Evolutionary conservation across 2,113 vertebrate genomes (phyloP), one percentile per base, ranked within the genome.

Genomic region (Psittacula cyanocephala): DNA sequence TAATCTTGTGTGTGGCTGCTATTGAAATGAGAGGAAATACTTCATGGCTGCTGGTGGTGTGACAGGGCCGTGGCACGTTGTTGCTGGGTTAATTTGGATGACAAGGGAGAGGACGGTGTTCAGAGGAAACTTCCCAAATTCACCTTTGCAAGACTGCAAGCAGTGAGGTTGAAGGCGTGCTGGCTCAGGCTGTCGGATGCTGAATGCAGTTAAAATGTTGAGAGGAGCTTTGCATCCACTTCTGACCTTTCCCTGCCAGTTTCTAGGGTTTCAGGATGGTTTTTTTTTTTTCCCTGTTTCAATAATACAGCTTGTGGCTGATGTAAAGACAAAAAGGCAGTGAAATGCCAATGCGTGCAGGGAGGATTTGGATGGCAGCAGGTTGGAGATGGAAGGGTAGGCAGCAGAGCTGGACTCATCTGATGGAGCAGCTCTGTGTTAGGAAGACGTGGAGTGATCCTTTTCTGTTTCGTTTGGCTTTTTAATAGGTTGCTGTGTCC

Each of bases 381-480:
- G 37, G 25, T 27, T 50, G 49, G 75, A 60, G 50, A 17, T 7
- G 50, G 27, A 71, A 29, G 68, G 35, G 50, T 41, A 27, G 41
- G 9, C 0, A 3, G 29, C 35, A 16, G 52, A 1, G 1, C 4
- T 11, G 70, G 74, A 13, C 17, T 27, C 16, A 1, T 9, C 41
- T 2, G 47, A 27, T 9, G 47, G 55, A 77, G 55, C n/a, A 3
- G 55, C 59, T 67, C 52, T 10, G 19, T n/a, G n/a, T 55, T 57
- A 5, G 49, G 59, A 52, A 20, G 52, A 49, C 3, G 3, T 2
- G 49, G 5, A 60, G 7, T 2, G 2, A 15, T 25, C n/a, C n/a
- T 80, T 43, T 47, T 35, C 7, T 4, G 3, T 37, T 25, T 5
- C 1, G 1, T 39, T 39, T 5, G 19, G 19, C 41, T 53, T 23